Evolutionary conservation across 2,797 vertebrate genomes (phyloP).

Genomic region (Micropoecilia bifurca): DNA sequence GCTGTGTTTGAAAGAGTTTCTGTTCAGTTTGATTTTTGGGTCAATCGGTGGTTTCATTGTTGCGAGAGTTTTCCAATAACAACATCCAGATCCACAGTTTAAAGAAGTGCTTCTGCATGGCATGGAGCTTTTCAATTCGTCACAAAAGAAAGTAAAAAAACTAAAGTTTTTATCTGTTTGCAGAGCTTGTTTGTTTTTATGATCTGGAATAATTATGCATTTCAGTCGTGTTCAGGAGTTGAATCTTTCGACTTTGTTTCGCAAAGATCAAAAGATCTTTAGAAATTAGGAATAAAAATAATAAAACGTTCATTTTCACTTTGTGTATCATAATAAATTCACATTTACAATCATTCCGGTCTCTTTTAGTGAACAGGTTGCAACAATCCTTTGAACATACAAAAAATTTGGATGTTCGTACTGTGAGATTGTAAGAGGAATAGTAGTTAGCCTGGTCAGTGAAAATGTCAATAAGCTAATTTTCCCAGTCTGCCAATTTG

Average conservation of each 20-base stretch:
- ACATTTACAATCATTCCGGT: not conserved
- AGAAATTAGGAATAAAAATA: too few relatives aligned
- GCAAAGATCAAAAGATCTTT: too few relatives aligned
- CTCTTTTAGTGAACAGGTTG: not conserved
- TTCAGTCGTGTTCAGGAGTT: too few relatives aligned
- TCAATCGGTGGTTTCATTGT: not conserved
- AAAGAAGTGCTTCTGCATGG: not conserved
- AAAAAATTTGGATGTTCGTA: too few relatives aligned
- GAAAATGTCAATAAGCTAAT: not conserved
- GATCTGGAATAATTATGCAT: too few relatives aligned
- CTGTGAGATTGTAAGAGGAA: too few relatives aligned
- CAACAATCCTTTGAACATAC: not conserved
- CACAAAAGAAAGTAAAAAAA: not conserved
- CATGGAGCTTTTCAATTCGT: not conserved
- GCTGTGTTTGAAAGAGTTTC: too few relatives aligned
- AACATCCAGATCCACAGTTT: not conserved
- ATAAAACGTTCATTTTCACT: not conserved
- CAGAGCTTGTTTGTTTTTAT: not conserved
- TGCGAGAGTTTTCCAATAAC: too few relatives aligned
- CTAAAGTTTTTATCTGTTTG: not conserved
- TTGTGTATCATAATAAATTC: not conserved
- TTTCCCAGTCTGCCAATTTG: not conserved
- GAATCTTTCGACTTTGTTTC: too few relatives aligned
- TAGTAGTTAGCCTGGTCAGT: not conserved
- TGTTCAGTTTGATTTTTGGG: not conserved